These are phyloP conservation scores for Pagrus major DNA, from an alignment of 2,113 vertebrate genomes.

Conservation along the genomic window DNA sequence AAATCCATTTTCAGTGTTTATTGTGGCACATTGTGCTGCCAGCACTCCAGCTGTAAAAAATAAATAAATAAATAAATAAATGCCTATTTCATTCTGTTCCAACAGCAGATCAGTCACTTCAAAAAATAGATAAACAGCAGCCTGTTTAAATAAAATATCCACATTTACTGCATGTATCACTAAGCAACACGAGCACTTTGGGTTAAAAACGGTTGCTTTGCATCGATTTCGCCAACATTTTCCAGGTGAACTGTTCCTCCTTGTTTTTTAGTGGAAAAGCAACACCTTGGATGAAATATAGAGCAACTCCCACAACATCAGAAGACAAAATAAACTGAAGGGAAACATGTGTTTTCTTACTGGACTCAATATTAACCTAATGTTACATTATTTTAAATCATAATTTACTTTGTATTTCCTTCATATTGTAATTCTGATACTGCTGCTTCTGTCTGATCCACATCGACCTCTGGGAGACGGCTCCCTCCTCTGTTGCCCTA, in stretches of 20 bases:
- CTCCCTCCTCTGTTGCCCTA: background rate
- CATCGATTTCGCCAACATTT: background rate
- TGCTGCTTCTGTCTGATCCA: background rate
- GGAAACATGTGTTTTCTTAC: too few relatives aligned
- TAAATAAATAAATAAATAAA: too few relatives aligned
- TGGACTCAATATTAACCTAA: background rate
- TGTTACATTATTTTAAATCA: background rate
- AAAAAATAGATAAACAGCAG: background rate
- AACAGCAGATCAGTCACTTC: background rate
- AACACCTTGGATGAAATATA: too few relatives aligned
- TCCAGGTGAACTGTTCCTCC: conserved; percentile 13
- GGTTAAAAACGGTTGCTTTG: background rate
- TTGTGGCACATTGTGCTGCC: background rate
- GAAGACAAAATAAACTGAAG: too few relatives aligned
- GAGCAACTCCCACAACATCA: too few relatives aligned
- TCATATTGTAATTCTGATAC: background rate
- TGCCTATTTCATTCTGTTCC: background rate
- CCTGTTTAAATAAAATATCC: background rate
- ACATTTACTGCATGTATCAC: background rate
- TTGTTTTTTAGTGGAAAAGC: too few relatives aligned
- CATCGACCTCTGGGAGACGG: background rate
- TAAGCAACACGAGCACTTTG: background rate
- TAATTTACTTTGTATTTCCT: background rate
- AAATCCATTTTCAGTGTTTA: conserved; percentile 37
- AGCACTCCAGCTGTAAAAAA: conserved; percentile 9